Base-by-base conservation (phyloP, 2,113 vertebrate species). In the Notothenia coriiceps region DNA sequence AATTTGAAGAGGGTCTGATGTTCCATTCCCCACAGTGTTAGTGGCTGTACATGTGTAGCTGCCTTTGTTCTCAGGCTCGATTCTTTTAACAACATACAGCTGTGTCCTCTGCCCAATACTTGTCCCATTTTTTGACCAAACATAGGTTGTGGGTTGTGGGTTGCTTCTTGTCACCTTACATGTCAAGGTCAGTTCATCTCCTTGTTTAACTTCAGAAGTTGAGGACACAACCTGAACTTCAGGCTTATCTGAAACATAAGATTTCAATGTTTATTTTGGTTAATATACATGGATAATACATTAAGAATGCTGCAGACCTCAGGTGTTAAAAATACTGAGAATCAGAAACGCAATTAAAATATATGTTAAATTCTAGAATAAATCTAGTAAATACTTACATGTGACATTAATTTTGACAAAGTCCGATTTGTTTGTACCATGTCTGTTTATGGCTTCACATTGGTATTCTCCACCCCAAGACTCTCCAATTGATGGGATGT, bases 201-300 rank as follows among this genome's bases (percentile, higher is more conserved):
- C 81, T 57, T 88, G 17, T 35, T 0, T 65, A 29, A 90, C 1
- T 5, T 5, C 0, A 14, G 5, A 6, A 2, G 5, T 0, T 8
- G 5, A 0, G 25, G 50, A 8, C 6, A 46, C 22, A 0, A 93
- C 11, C 6, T 77, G 3, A 68, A 90, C 89, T 14, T 0, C 1
- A n/a, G 94, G 92, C 1, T 0, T 3, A 86, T 92, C 94, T 94
- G 82, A 69, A 83, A 84, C 15, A 84, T 3, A 72, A 49, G 8
- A 56, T 51, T 17, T 65, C 1, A 22, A 17, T 3, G 51, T 25
- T 51, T 43, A 0, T 14, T 76, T 5, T 17, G 1, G 9, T 9
- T 55, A n/a, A 52, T 29, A 13, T 13, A 52, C 7, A 60, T 10
- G 29, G n/a, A 69, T 0, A 54, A 44, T 33, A 6, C 3, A 20